A percentile compares a stretch with the other conserved stretches of the same genome.
phyloP scores from a whole-genome alignment of 2,113 vertebrate genomes.

The Chitala chitala region DNA sequence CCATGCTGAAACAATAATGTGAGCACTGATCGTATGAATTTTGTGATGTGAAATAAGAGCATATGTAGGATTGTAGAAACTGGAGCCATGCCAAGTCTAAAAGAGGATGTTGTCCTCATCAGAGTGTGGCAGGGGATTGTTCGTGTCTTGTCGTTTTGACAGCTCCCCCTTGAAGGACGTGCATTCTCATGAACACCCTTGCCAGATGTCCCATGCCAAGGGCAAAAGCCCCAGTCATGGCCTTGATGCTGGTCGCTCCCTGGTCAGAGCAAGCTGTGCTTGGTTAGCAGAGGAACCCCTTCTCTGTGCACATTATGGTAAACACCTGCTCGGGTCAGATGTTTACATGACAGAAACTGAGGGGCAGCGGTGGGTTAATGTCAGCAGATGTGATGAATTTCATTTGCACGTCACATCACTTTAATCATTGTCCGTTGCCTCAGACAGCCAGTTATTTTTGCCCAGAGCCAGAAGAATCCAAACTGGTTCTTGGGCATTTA shows the following conservation, averaged over 20 bases:
- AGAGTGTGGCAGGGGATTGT: background rate
- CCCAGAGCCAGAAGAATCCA: background rate
- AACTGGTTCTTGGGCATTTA: background rate
- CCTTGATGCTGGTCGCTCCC: background rate
- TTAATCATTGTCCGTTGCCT: background rate
- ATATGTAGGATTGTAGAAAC: background rate
- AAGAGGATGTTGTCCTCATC: background rate
- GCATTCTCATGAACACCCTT: no score
- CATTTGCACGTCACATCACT: background rate
- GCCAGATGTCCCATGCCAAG: no score
- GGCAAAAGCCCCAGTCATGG: no score
- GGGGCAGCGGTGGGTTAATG: background rate
- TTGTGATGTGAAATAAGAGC: background rate
- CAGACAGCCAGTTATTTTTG: no score
- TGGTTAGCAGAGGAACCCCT: background rate
- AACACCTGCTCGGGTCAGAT: constrained; percentile 11
- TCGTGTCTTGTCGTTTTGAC: background rate
- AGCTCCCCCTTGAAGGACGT: background rate
- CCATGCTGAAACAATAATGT: constrained; percentile 12
- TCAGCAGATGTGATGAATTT: no score
- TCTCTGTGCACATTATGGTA: background rate
- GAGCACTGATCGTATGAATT: constrained; percentile 17
- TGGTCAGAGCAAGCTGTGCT: background rate
- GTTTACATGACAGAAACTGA: background rate
- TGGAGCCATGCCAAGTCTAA: constrained; percentile 11